Base-by-base conservation (phyloP, 2,888 invertebrate species). In the Hydrotaea cyrtoneurina region DNA sequence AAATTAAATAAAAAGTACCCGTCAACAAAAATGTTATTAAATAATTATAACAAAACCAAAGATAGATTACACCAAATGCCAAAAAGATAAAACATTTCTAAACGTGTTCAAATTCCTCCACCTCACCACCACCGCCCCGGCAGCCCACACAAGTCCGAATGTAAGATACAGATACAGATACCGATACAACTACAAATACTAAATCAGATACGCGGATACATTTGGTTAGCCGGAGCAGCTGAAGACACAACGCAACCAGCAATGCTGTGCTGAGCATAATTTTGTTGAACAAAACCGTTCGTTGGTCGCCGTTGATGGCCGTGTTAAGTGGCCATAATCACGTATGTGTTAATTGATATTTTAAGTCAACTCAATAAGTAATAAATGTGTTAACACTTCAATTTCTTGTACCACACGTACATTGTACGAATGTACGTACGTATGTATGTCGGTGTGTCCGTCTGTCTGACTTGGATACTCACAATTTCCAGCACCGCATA, bases 301-400 rank as follows among this genome's bases (percentile, higher is more conserved):
- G 62, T 23, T n/a, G 17, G 3, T 62, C 26, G 62, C 62, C n/a
- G n/a, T n/a, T n/a, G n/a, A n/a, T n/a, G 31, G 69, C 77, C 77
- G 79, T 85, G 83, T 79, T 85, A 80, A 86, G 85, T 86, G 87
- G 80, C 85, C 87, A 86, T 87, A 87, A 87, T 86, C 87, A 87
- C 86, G 83, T 85, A 80, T 82, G 82, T 84, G 86, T 82, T 87
- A 86, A 86, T 87, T 83, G 87, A 89, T 78, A 83, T 85, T 86
- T 85, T 86, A 83, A 83, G 85, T 81, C 86, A 87, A 86, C 84
- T 86, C 87, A 86, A 86, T 87, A 87, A 87, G 82, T 85, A 84
- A 82, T 89, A 88, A 89, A 90, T 82, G 86, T 86, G 87, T 86
- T 87, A 86, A 85, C 85, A 85, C 86, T 85, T 85, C 80, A 86